Conservation (phyloP, 2,888 invertebrate genomes). For the Pasiphila rectangulata region DNA sequence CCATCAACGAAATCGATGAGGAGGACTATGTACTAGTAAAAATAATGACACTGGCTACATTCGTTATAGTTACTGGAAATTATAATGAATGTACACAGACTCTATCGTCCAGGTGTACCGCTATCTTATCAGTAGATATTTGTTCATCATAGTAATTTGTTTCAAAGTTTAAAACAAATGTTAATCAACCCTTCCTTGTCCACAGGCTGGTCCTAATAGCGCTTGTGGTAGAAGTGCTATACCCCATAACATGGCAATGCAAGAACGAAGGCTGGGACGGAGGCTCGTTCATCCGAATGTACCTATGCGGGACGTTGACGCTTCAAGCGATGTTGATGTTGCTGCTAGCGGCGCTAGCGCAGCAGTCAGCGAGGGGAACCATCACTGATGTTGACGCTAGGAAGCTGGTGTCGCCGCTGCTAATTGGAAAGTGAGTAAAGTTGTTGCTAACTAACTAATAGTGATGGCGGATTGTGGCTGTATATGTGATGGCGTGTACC, state of each 20-base stretch:
- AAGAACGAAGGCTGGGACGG: slow-evolving; percentile 84
- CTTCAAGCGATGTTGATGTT: slow-evolving; percentile 84
- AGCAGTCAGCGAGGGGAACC: slow-evolving; percentile 87
- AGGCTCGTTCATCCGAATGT: slow-evolving; percentile 86
- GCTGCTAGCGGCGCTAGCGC: slow-evolving; percentile 83
- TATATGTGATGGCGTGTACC: too few species aligned
- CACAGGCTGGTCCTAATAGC: slow-evolving; percentile 84
- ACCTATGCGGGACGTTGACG: slow-evolving; percentile 85
- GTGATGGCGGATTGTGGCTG: background rate
- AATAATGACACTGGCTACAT: too few species aligned
- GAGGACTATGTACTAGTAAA: too few species aligned
- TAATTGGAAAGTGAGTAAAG: slow-evolving; percentile 85
- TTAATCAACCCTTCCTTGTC: slow-evolving; percentile 27
- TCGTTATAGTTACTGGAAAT: too few species aligned
- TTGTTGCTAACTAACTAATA: background rate
- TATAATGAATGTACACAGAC: too few species aligned
- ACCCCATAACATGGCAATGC: slow-evolving; percentile 86
- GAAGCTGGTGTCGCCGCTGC: slow-evolving; percentile 84
- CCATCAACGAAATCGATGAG: too few species aligned
- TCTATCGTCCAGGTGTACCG: too few species aligned
- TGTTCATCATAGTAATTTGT: too few species aligned
- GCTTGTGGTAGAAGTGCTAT: slow-evolving; percentile 83
- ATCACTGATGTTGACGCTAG: slow-evolving; percentile 88
- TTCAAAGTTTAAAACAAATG: too few species aligned
- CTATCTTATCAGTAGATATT: too few species aligned